phyloP scores from a whole-genome alignment of 2,797 vertebrate genomes.

The Poeciliopsis gracilis region DNA sequence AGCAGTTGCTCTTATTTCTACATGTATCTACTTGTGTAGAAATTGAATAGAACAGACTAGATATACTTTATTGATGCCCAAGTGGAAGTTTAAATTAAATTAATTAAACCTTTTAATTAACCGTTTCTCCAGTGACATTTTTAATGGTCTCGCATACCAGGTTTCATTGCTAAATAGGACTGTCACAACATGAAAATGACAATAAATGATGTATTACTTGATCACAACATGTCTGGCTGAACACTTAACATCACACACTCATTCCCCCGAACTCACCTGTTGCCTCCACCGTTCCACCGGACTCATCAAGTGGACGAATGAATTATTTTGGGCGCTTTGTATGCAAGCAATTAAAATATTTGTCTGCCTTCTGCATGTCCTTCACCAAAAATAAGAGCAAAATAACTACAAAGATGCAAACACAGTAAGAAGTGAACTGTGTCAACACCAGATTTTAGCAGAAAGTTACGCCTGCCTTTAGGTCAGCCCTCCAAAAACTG shows the following conservation, averaged over 20 bases:
- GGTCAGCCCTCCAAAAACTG: not conserved
- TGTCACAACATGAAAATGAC: not conserved
- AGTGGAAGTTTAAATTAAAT: too few species aligned
- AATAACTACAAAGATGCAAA: not conserved
- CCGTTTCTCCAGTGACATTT: not conserved
- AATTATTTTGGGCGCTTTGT: not conserved
- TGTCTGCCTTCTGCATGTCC: not conserved
- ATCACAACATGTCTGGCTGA: not conserved
- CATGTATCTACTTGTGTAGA: too few species aligned
- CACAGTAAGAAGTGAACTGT: not conserved
- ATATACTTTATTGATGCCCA: too few species aligned
- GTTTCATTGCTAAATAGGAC: not conserved
- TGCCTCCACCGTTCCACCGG: not conserved
- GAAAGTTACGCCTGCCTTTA: not conserved
- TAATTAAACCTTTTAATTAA: too few species aligned
- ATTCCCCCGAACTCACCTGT: not conserved
- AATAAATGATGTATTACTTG: not conserved
- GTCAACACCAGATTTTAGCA: not conserved
- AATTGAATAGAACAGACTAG: too few species aligned
- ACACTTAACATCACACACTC: not conserved
- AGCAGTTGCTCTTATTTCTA: too few species aligned
- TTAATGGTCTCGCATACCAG: not conserved
- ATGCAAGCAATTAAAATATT: not conserved
- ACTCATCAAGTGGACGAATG: not conserved
- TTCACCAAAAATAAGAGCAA: not conserved